phyloP scores from a whole-genome alignment of 2,797 vertebrate species.

The Ctenopoma kingsleyae region DNA sequence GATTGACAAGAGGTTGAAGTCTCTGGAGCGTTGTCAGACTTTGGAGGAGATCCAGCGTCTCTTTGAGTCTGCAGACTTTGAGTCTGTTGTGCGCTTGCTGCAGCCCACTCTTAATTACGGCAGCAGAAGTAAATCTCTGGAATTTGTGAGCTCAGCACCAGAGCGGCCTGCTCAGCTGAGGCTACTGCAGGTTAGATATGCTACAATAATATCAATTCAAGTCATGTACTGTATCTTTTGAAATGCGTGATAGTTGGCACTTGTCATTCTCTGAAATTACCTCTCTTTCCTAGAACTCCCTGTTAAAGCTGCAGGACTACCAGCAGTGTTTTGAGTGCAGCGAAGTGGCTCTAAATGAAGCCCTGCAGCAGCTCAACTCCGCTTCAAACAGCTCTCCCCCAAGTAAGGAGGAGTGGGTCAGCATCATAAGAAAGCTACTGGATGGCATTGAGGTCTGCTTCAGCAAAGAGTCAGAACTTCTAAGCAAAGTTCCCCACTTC shows the following conservation, averaged over 20 bases:
- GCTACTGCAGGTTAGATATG: constrained; percentile 89
- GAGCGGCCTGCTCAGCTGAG: constrained; percentile 96
- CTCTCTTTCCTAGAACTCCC: constrained; percentile 86
- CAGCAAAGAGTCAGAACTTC: constrained; percentile 81
- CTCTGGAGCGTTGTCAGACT: constrained; percentile 97
- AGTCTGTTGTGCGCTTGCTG: constrained; percentile 92
- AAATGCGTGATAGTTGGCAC: constrained; percentile 7
- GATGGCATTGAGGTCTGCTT: constrained; percentile 90
- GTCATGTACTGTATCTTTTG: not conserved
- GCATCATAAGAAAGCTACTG: constrained; percentile 91
- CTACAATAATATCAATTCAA: not conserved
- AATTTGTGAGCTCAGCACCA: constrained; percentile 93
- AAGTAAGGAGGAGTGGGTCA: constrained; percentile 95
- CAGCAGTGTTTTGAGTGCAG: constrained; percentile 93
- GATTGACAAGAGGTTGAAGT: constrained; percentile 97
- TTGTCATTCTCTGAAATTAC: constrained; percentile 1
- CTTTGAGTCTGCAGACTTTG: constrained; percentile 92
- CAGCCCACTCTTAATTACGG: constrained; percentile 91
- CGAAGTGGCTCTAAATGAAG: constrained; percentile 93
- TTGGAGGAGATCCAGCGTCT: constrained; percentile 97
- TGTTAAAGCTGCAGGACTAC: constrained; percentile 90
- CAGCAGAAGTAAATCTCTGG: constrained; percentile 89
- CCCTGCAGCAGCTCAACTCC: constrained; percentile 93
- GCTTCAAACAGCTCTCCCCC: constrained; percentile 81
- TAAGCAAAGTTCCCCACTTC: constrained; percentile 82